Percentiles rank a stretch among this genome's conserved stretches.
Conservation (phyloP, 1,140 invertebrate species). For the Sipha flava region DNA sequence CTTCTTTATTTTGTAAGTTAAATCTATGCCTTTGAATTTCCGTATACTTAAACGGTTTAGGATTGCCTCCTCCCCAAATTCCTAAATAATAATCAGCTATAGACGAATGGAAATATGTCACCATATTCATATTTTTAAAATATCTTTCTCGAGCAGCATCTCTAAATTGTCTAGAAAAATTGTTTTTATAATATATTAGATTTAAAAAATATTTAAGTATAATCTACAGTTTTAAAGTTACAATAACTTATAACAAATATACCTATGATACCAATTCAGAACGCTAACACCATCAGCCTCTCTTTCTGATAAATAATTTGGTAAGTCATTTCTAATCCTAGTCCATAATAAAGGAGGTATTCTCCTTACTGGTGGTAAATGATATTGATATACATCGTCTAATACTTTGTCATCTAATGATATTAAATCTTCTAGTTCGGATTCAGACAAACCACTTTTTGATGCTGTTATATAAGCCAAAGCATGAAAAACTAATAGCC, state of each 20-base stretch:
- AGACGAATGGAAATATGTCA: conserved; percentile 91
- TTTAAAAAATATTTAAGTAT: not conserved
- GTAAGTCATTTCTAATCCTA: conserved; percentile 84
- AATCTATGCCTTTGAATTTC: conserved; percentile 81
- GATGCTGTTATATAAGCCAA: conserved; percentile 90
- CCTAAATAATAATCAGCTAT: conserved; percentile 97
- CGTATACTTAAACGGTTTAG: conserved; percentile 94
- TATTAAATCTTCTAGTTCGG: conserved; percentile 88
- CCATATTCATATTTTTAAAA: conserved; percentile 95
- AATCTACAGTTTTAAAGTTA: too few relatives aligned
- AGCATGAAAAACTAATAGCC: conserved; percentile 85
- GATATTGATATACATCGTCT: conserved; percentile 97
- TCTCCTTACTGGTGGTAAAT: conserved; percentile 86
- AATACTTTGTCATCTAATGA: conserved; percentile 85
- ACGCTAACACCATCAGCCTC: conserved; percentile 96
- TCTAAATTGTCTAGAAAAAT: conserved; percentile 67
- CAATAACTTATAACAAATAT: not conserved
- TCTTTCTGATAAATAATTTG: conserved; percentile 89
- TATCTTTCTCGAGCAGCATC: conserved; percentile 89
- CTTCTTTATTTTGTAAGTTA: conserved; percentile 80
- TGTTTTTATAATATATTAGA: not conserved
- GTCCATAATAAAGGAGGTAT: conserved; percentile 96
- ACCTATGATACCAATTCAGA: conserved; percentile 91
- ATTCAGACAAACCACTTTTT: conserved; percentile 84
- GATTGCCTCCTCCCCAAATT: conserved; percentile 86